Percentiles rank a stretch among this genome's conserved stretches.
Evolutionary conservation across 2,797 vertebrate species (phyloP).

Genomic region (Triplophysa bombifrons): DNA sequence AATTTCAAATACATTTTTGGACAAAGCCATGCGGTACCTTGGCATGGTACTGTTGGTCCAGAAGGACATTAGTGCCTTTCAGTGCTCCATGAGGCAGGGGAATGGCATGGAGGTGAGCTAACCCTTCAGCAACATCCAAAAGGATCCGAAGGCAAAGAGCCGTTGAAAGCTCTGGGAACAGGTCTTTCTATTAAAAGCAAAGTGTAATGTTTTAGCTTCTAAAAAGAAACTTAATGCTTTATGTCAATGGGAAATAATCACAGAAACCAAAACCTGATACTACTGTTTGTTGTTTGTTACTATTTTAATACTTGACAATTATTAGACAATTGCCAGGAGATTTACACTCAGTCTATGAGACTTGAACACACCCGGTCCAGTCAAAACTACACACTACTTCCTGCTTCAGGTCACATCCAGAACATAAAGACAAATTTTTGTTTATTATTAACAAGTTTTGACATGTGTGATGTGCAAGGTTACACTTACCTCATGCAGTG

Average conservation of each 20-base stretch:
- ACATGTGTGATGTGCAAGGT: background rate
- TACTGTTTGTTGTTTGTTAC: background rate
- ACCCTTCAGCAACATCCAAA: slow-evolving; percentile 68
- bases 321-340: background rate
- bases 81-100: slow-evolving; percentile 66
- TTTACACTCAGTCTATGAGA: slow-evolving; percentile 18
- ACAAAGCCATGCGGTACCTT: slow-evolving; percentile 64
- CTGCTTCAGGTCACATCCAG: background rate
- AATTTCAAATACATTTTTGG: background rate
- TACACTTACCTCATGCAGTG: slow-evolving; percentile 69
- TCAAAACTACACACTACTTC: background rate
- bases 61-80: slow-evolving; percentile 73
- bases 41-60: slow-evolving; percentile 69
- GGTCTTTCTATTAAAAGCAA: slow-evolving; percentile 55
- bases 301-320: background rate
- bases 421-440: background rate
- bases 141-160: slow-evolving; percentile 67
- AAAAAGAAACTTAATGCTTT: background rate
- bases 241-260: background rate
- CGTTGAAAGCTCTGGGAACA: slow-evolving; percentile 65
- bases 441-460: background rate
- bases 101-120: slow-evolving; percentile 67
- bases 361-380: background rate
- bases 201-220: background rate
- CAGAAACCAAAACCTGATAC: background rate